Conservation (phyloP, 2,888 invertebrate species). For the Aricia artaxerxes region DNA sequence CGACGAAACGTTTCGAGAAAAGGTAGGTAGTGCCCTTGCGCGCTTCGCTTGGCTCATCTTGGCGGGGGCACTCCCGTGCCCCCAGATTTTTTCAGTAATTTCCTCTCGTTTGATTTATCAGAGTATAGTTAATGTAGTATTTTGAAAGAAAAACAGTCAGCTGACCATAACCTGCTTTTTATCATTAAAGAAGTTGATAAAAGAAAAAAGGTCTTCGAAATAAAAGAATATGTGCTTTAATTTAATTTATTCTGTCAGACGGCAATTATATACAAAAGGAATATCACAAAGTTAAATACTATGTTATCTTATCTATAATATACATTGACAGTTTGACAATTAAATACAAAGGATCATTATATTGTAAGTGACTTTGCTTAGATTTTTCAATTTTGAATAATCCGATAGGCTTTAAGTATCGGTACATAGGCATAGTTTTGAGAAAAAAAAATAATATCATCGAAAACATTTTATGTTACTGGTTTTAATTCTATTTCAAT, state of each 20-base stretch:
- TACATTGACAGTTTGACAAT: slow-evolving; percentile 8
- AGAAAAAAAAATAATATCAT: neutral
- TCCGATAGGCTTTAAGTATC: neutral
- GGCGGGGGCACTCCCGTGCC: too few relatives aligned
- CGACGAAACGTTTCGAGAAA: too few relatives aligned
- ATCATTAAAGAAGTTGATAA: neutral
- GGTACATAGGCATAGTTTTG: neutral
- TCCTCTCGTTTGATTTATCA: too few relatives aligned
- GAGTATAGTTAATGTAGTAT: too few relatives aligned
- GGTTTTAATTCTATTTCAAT: neutral
- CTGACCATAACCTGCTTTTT: too few relatives aligned
- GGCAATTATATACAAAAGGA: slow-evolving; percentile 29
- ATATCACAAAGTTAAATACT: slow-evolving; percentile 22
- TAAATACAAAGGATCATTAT: neutral
- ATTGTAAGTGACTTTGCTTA: neutral
- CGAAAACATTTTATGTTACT: neutral
- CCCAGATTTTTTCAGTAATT: too few relatives aligned
- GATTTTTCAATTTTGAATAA: neutral
- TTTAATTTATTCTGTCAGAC: slow-evolving; percentile 21
- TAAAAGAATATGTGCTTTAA: neutral
- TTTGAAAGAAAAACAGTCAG: too few relatives aligned
- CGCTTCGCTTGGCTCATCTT: too few relatives aligned
- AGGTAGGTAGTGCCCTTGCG: too few relatives aligned
- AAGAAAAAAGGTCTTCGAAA: neutral
- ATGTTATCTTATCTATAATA: neutral